Base-by-base conservation (phyloP, 1,140 invertebrate species). In the Sweltsa coloradensis region DNA sequence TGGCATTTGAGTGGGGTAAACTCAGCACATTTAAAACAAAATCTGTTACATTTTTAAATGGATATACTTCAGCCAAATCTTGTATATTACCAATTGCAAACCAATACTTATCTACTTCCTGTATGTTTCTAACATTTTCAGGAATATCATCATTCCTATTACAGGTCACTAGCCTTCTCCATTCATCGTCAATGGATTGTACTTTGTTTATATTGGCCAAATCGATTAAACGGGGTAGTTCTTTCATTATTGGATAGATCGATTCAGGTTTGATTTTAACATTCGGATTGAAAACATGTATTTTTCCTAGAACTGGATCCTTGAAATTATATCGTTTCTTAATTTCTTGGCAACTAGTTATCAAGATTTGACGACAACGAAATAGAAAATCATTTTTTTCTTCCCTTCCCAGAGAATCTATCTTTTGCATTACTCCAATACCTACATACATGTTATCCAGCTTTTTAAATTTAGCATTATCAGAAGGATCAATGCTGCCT, bases 371-470 rank as follows among this genome's bases (percentile, higher is more conserved):
- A 27, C 40, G n/a, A 49, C 24, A 27, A 48, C 23, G 18, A 5
- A 22, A 19, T 22, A 9, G 36, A 37, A 37, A n/a, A 19, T 37
- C 36, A n/a, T 19, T 37, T 22, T 19, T 9, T 19, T 37, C 36
- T 29, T n/a, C 27, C 43, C 25, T 49, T 29, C 26, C 40, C 24
- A 22, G 47, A 45, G 31, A 5, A 26, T 13, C 27, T 49, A 48
- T 47, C 47, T 48, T 19, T 45, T 48, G 27, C 40, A 43, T 49
- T 23, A 23, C 44, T 48, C 45, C 47, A 40, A 43, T 47, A 24
- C 49, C 49, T 3, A 51, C 26, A 26, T 51, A 51, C 3, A 51
- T 51, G 19, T 51, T 37, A 25, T 34, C 27, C 27, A 18, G 29
- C 7, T 19, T 18, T 18, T 40, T 18, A 31, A 31, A 51, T 11